Conservation (phyloP, 2,888 invertebrate genomes). For the Mimachlamys varia region DNA sequence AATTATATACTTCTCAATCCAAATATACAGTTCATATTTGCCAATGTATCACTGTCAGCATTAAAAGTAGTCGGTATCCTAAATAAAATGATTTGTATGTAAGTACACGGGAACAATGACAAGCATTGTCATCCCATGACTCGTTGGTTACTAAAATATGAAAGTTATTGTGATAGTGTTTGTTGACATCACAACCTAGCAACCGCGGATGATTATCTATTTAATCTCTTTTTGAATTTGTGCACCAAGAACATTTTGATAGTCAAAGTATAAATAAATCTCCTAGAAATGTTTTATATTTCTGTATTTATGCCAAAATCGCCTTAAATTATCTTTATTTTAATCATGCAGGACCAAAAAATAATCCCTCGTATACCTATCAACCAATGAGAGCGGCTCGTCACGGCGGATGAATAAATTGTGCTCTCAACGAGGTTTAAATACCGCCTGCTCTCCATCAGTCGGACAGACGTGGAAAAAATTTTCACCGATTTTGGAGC, state of each 20-base stretch:
- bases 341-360: not conserved
- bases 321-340: not conserved
- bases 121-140: not conserved
- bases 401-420: conserved; percentile 32
- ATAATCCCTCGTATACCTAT: not conserved
- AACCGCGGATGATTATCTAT: conserved; percentile 16
- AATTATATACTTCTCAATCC: no score
- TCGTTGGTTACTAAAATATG: not conserved
- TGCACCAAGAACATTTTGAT: not conserved
- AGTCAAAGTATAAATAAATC: not conserved
- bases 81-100: not conserved
- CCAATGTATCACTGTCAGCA: not conserved
- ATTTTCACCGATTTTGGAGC: not conserved
- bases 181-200: conserved; percentile 23
- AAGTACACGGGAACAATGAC: not conserved
- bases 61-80: not conserved
- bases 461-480: not conserved
- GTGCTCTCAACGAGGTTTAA: conserved; percentile 1
- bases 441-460: not conserved
- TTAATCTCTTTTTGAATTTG: not conserved
- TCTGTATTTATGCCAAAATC: not conserved
- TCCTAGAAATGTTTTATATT: no score
- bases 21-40: no score
- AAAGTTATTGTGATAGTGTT: not conserved
- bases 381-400: conserved; percentile 21